Evolutionary conservation across 1,140 invertebrate species (phyloP), one percentile per base, ranked within the genome.

Genomic region (Cylas formicarius): DNA sequence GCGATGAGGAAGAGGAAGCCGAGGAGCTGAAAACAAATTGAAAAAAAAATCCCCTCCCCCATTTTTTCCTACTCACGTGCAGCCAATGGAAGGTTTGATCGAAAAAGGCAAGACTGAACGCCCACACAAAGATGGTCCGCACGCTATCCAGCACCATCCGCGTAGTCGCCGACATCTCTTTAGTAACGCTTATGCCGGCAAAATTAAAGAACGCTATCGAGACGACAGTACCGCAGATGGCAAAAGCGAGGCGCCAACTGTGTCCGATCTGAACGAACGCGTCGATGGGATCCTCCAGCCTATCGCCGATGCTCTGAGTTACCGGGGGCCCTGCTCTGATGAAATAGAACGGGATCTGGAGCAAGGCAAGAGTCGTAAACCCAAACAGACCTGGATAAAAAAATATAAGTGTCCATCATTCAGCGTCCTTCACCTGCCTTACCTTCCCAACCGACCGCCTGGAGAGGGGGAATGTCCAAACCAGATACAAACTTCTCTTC

Each of bases 121-220:
- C 64, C 90, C 91, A 97, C 57, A 97, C 89, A 3, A 95, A 74
- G 8, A 97, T 68, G 1, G 91, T 94, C 48, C 93, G 72, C 5
- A 96, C 71, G 48, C 85, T 89, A 60, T 97, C 93, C 21, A 96
- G 70, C 4, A 97, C 83, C 83, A 95, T 90, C 54, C 92, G 75
- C 2, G 90, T 93, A 1, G 90, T 94, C 9, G 91, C 90, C 28
- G 82, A 90, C 48, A 90, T 76, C 67, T 94, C 87, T 71, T 96
- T 96, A 0, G 92, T 93, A n/a, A 98, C 86, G 61, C 83, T 90
- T 16, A 97, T 83, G 14, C 93, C 93, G 60, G 90, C 83, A 69
- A 93, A 97, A 66, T 97, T 97, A 70, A 96, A 97, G 63, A 97
- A 92, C 2, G 92, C 91, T 55, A 96, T 96, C 39, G 90, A 94